These are phyloP conservation scores for Volucella zonaria DNA, from an alignment of 2,888 invertebrate genomes.

Conservation along the genomic window DNA sequence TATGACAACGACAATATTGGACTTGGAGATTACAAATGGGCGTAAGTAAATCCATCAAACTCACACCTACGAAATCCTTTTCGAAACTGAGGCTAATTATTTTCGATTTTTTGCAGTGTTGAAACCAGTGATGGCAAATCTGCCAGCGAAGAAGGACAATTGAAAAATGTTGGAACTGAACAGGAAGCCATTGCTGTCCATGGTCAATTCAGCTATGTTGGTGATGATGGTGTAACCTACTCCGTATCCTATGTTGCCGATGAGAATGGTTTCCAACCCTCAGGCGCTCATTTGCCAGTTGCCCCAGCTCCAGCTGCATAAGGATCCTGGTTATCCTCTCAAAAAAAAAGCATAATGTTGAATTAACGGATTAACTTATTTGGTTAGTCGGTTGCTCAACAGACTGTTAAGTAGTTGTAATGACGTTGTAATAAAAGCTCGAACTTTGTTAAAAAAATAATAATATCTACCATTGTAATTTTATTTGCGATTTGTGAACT, in stretches of 20 bases:
- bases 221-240: constrained; percentile 84
- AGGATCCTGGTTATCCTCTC: constrained; percentile 10
- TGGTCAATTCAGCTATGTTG: constrained; percentile 84
- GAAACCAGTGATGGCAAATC: constrained; percentile 84
- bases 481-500: too few species aligned
- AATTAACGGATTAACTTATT: constrained; percentile 28
- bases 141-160: constrained; percentile 83
- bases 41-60: constrained; percentile 82
- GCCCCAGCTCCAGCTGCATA: constrained; percentile 73
- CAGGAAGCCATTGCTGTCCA: constrained; percentile 83
- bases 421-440: constrained; percentile 41
- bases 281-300: constrained; percentile 83
- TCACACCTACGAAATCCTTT: not conserved
- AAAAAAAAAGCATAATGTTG: constrained; percentile 19
- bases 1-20: constrained; percentile 84
- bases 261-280: constrained; percentile 81
- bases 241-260: constrained; percentile 83
- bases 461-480: too few species aligned
- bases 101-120: constrained; percentile 79
- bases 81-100: constrained; percentile 40
- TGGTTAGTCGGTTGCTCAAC: constrained; percentile 23
- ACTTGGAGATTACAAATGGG: constrained; percentile 84
- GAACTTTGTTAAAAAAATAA: constrained; percentile 27
- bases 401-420: constrained; percentile 49
- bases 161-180: constrained; percentile 83